Conservation (phyloP, 1,140 invertebrate genomes). For the Ostrea edulis region DNA sequence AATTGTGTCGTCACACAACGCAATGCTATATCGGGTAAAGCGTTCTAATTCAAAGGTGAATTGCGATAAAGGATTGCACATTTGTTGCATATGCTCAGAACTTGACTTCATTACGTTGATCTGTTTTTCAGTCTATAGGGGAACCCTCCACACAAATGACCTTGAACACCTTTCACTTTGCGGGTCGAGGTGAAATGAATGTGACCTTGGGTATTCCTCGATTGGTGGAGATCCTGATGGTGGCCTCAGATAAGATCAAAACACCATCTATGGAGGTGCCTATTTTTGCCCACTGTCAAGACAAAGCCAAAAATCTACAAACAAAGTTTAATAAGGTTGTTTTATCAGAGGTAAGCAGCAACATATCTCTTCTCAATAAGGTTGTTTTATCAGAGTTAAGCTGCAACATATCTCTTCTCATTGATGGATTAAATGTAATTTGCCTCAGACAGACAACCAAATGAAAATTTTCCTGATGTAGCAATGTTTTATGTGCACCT, state of each 20-base stretch:
- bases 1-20: no score
- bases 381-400: slow-evolving; percentile 88
- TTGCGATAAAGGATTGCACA: no score
- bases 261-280: slow-evolving; percentile 98
- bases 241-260: slow-evolving; percentile 93
- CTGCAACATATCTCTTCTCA: no score
- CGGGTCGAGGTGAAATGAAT: slow-evolving; percentile 99
- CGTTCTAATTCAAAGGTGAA: no score
- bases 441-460: no score
- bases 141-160: slow-evolving; percentile 99
- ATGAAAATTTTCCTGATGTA: no score
- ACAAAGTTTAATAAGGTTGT: slow-evolving; percentile 87
- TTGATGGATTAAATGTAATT: no score
- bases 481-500: no score
- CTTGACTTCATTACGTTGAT: no score
- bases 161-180: slow-evolving; percentile 99
- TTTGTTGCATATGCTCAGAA: no score
- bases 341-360: slow-evolving; percentile 84
- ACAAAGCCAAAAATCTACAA: slow-evolving; percentile 62
- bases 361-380: slow-evolving; percentile 80
- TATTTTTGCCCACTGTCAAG: slow-evolving; percentile 79
- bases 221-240: slow-evolving; percentile 97
- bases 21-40: no score
- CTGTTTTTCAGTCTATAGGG: slow-evolving; percentile 88
- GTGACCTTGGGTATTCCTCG: slow-evolving; percentile 97